phyloP scores from a whole-genome alignment of 2,113 vertebrate genomes.

The Melanotaenia duboulayi region DNA sequence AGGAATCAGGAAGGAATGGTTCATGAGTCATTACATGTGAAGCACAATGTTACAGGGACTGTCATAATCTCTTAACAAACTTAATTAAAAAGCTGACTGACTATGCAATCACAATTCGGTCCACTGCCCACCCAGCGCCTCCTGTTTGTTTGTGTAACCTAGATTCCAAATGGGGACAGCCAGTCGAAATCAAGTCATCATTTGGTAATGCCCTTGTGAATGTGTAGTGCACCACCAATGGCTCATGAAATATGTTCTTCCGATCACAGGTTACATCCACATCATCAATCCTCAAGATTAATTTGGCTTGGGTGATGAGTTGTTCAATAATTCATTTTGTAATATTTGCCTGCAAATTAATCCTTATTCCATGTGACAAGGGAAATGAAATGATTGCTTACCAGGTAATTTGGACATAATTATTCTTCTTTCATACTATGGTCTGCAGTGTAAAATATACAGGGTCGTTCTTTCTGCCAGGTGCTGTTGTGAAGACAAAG shows the following conservation, averaged over 20 bases:
- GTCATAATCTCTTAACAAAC: constrained; percentile 65
- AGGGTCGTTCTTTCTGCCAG: constrained; percentile 50
- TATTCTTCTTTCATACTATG: constrained; percentile 72
- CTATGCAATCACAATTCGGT: constrained; percentile 47
- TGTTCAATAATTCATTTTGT: constrained; percentile 82
- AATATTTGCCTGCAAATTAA: constrained; percentile 81
- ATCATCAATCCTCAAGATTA: constrained; percentile 78
- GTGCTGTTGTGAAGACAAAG: constrained; percentile 58
- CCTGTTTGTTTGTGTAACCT: constrained; percentile 60
- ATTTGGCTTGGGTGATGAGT: constrained; percentile 75
- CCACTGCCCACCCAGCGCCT: constrained; percentile 29
- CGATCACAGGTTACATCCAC: constrained; percentile 72
- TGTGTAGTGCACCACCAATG: constrained; percentile 36
- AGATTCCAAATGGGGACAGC: constrained; percentile 52
- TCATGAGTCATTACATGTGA: constrained; percentile 57
- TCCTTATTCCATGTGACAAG: constrained; percentile 77
- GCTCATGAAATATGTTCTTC: constrained; percentile 65
- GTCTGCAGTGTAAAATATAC: constrained; percentile 36
- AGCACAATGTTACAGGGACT: constrained; percentile 44
- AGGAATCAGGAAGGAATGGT: constrained; percentile 47
- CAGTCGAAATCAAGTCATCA: constrained; percentile 68
- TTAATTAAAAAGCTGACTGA: constrained; percentile 71
- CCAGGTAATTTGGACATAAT: constrained; percentile 79
- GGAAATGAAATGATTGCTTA: constrained; percentile 80
- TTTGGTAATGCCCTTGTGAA: constrained; percentile 50